These are phyloP conservation scores for Gambusia yucatana DNA, from an alignment of 2,797 vertebrate species.

Conservation along the genomic window DNA sequence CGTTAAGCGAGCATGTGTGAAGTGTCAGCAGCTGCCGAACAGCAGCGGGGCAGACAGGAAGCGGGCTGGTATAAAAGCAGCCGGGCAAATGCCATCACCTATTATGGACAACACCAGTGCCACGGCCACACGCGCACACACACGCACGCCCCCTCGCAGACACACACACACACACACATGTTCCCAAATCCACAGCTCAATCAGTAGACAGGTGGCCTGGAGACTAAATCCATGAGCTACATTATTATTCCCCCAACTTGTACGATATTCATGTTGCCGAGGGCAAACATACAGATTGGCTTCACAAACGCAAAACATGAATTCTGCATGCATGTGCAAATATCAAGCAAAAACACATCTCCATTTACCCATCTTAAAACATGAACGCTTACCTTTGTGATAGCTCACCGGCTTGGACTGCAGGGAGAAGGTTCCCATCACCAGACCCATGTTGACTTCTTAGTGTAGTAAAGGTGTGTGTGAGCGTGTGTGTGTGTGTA, in stretches of 20 bases:
- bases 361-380: neutral
- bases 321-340: constrained; percentile 14
- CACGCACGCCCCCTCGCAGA: neutral
- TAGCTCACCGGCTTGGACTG: constrained; percentile 80
- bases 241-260: constrained; percentile 35
- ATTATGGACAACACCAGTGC: constrained; percentile 76
- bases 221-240: constrained; percentile 37
- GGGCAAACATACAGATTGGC: constrained; percentile 38
- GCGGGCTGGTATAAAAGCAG: constrained; percentile 55
- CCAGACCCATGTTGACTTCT: constrained; percentile 81
- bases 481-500: neutral
- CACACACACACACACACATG: constrained; percentile 7
- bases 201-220: constrained; percentile 49
- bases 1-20: constrained; percentile 28
- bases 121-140: constrained; percentile 38
- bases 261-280: constrained; percentile 55
- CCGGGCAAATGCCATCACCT: constrained; percentile 79
- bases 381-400: constrained; percentile 77
- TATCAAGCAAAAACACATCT: neutral
- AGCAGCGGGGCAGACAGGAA: constrained; percentile 56
- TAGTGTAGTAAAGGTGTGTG: constrained; percentile 34
- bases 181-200: constrained; percentile 50
- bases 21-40: constrained; percentile 63
- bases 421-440: constrained; percentile 82
- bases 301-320: constrained; percentile 20